phyloP scores from a whole-genome alignment of 2,797 vertebrate genomes.

The Acridotheres tristis region DNA sequence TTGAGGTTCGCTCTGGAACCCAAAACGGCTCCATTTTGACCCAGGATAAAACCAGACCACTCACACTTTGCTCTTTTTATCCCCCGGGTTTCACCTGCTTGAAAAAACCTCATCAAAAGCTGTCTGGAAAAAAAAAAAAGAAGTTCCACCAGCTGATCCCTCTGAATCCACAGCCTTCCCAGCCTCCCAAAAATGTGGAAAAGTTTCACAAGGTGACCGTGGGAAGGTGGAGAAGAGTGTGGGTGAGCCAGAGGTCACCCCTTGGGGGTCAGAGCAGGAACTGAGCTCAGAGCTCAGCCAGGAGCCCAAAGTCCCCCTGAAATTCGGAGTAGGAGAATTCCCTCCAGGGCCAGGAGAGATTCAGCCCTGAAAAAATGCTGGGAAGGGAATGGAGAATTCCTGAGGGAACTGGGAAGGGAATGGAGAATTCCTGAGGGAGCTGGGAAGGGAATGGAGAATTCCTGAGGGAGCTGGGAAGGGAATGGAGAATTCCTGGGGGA shows the following conservation, averaged over 20 bases:
- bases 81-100: not conserved
- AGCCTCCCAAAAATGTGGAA: not conserved
- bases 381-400: not conserved
- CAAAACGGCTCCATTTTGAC: not conserved
- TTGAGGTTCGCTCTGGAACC: not conserved
- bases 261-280: accelerated
- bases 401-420: not conserved
- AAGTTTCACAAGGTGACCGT: accelerated
- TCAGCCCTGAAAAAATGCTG: not conserved
- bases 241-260: not conserved
- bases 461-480: not conserved
- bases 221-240: accelerated
- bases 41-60: not conserved
- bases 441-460: not conserved
- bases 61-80: not conserved
- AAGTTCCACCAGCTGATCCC: not conserved
- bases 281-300: not conserved
- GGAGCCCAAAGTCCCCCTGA: not conserved
- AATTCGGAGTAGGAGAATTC: not conserved
- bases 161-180: not conserved
- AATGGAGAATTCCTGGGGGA: not conserved
- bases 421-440: not conserved
- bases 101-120: not conserved
- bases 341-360: not conserved
- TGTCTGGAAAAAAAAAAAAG: not conserved